Conservation (phyloP, 2,113 vertebrate species). For the Labrus mixtus region DNA sequence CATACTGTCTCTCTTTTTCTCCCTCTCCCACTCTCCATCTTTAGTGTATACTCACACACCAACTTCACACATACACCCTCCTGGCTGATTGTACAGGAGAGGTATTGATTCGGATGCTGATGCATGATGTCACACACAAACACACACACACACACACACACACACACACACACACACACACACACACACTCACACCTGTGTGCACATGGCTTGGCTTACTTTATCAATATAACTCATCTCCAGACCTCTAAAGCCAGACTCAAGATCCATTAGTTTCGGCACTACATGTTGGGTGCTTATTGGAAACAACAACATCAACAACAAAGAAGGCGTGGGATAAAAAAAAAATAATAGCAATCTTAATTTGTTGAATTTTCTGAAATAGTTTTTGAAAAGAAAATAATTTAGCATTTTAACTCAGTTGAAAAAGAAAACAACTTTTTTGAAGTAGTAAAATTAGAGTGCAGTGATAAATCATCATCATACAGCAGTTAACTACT, state of each 20-base stretch:
- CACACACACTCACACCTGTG: neutral
- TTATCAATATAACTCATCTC: neutral
- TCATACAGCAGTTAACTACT: neutral
- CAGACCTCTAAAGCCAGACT: neutral
- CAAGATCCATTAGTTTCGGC: neutral
- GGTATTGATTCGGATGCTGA: conserved; percentile 5
- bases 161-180: neutral
- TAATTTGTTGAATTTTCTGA: too few relatives aligned
- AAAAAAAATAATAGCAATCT: too few relatives aligned
- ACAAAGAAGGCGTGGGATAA: too few relatives aligned
- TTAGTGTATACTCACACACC: neutral
- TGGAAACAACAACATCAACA: too few relatives aligned
- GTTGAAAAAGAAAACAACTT: too few relatives aligned
- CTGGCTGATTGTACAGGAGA: conserved; percentile 9
- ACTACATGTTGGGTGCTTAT: neutral
- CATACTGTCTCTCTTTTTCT: neutral
- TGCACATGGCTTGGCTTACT: neutral
- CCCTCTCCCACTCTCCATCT: neutral
- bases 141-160: neutral
- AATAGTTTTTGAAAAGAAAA: neutral
- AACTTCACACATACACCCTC: neutral
- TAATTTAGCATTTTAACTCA: neutral
- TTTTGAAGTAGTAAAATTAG: neutral
- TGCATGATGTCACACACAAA: neutral
- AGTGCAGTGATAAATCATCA: neutral